Percentiles rank a stretch among this genome's conserved stretches.
These are phyloP conservation scores for Tetanocera ferruginea DNA, from an alignment of 2,888 invertebrate species.

Conservation along the genomic window DNA sequence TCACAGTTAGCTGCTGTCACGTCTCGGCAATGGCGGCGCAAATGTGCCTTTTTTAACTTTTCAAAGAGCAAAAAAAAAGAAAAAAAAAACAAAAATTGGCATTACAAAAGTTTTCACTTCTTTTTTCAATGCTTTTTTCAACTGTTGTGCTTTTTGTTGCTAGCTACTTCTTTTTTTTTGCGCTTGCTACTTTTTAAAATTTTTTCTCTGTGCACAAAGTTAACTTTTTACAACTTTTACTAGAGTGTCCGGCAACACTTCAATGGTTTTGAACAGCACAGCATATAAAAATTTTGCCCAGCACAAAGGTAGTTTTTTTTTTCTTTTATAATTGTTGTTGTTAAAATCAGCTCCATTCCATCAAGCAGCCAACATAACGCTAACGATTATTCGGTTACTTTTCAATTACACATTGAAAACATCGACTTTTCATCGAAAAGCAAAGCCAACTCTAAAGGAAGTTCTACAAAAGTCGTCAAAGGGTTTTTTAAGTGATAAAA, in stretches of 20 bases:
- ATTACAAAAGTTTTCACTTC: background rate
- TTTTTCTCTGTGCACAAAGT: background rate
- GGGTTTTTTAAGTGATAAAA: conserved; percentile 23
- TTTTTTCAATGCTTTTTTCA: background rate
- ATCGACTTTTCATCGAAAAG: background rate
- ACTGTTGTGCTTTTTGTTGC: background rate
- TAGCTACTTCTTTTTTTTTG: background rate
- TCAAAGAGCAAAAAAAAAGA: conserved; percentile 2
- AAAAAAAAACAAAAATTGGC: background rate
- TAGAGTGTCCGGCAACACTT: conserved; percentile 12
- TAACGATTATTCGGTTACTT: background rate
- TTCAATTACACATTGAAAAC: conserved; percentile 2
- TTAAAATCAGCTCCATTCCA: too few relatives aligned
- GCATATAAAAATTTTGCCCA: conserved; percentile 7
- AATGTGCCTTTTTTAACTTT: conserved; percentile 55
- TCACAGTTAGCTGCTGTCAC: conserved; percentile 27
- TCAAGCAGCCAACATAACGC: background rate
- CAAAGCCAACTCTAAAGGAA: conserved; percentile 4
- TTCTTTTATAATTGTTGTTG: too few relatives aligned
- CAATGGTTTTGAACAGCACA: background rate
- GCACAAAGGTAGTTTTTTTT: background rate
- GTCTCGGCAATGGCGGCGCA: conserved; percentile 47
- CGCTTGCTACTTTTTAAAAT: background rate
- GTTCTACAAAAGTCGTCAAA: conserved; percentile 20
- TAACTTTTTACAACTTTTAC: background rate